Percentiles rank a stretch among this genome's conserved stretches.
Evolutionary conservation across 2,888 invertebrate genomes (phyloP).

Genomic region (Hedychridium roseum): DNA sequence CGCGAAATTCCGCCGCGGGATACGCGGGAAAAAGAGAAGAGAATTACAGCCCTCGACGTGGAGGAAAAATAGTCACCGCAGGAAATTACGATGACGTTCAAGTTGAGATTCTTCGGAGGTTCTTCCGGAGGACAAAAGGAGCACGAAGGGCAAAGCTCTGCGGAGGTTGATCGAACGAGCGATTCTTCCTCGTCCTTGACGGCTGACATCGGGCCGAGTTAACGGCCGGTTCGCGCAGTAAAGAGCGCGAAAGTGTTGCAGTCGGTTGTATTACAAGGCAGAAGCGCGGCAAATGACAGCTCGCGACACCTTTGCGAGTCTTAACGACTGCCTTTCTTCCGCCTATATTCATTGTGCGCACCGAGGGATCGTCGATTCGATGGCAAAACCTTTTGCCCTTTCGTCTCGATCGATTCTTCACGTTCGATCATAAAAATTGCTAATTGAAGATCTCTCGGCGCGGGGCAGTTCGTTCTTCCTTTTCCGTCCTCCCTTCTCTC

Average conservation of each 20-base stretch:
- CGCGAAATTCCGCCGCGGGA: constrained; percentile 5
- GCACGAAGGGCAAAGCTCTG: constrained; percentile 20
- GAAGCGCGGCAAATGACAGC: no score
- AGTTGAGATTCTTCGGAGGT: neutral
- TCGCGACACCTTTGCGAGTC: no score
- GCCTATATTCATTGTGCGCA: neutral
- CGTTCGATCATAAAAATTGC: neutral
- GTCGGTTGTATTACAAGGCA: no score
- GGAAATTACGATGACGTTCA: neutral
- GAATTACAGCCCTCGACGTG: no score
- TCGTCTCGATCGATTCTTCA: no score
- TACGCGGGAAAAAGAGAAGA: no score
- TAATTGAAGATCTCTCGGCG: constrained; percentile 5
- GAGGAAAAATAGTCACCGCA: neutral
- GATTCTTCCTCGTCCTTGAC: no score
- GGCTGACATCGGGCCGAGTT: no score
- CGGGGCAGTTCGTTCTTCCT: constrained; percentile 4
- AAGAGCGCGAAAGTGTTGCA: no score
- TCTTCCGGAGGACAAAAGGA: neutral
- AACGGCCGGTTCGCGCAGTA: no score
- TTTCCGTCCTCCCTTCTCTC: constrained; percentile 5
- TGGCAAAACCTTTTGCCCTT: no score
- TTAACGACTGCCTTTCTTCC: no score
- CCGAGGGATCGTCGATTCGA: neutral
- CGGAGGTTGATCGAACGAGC: constrained; percentile 3